phyloP scores from a whole-genome alignment of 1,140 invertebrate genomes.

The Chironomus striatipennis region DNA sequence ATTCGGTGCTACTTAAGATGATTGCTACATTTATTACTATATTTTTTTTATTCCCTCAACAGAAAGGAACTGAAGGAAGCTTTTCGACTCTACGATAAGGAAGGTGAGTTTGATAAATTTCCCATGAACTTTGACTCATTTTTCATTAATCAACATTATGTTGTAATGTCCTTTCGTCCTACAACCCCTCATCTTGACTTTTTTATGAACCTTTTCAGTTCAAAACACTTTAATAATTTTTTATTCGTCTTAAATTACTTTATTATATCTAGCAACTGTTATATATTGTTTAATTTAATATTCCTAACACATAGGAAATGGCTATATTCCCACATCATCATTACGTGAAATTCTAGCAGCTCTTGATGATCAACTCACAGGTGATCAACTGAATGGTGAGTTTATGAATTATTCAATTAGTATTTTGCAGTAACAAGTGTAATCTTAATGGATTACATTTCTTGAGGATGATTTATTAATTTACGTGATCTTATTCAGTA shows the following conservation, averaged over 20 bases:
- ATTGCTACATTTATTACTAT: neutral
- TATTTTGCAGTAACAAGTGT: no score
- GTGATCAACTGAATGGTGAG: slow-evolving; percentile 61
- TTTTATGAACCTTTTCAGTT: no score
- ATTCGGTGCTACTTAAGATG: neutral
- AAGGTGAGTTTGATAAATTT: slow-evolving; percentile 49
- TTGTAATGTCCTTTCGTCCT: slow-evolving; percentile 30
- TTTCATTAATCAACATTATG: slow-evolving; percentile 35
- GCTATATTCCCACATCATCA: slow-evolving; percentile 72
- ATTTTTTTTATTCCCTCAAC: neutral
- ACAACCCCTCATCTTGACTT: no score
- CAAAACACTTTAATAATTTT: no score
- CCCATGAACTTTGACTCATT: slow-evolving; percentile 44
- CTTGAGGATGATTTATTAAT: no score
- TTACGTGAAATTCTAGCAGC: slow-evolving; percentile 67
- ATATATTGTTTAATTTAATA: neutral
- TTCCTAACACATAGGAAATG: slow-evolving; percentile 50
- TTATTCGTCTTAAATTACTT: no score
- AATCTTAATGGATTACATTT: no score
- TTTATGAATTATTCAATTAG: no score
- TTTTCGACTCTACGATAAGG: slow-evolving; percentile 65
- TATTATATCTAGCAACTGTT: no score
- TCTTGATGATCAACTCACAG: slow-evolving; percentile 69
- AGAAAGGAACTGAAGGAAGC: slow-evolving; percentile 61
- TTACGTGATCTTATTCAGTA: neutral